Percentiles rank a stretch among this genome's conserved stretches.
Evolutionary conservation across 2,797 vertebrate genomes (phyloP).

Genomic region (Sorex maritimensis): DNA sequence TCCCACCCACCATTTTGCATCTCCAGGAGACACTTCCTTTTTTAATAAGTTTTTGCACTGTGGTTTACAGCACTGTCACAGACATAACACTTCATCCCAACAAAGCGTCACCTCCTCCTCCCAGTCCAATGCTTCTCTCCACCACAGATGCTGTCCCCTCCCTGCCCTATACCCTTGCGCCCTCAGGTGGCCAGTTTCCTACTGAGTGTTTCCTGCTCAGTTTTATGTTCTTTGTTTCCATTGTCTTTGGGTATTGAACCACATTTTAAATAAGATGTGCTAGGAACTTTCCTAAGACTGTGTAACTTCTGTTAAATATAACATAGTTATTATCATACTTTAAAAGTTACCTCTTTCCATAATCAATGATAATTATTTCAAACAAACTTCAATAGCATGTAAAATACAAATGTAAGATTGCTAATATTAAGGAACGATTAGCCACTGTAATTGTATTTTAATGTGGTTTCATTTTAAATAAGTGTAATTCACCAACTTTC

Average conservation of each 20-base stretch:
- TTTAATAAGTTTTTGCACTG: too few relatives aligned
- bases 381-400: conserved; percentile 64
- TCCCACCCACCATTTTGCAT: too few relatives aligned
- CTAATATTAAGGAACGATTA: conserved; percentile 51
- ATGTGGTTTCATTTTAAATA: conserved; percentile 72
- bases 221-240: too few relatives aligned
- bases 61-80: too few relatives aligned
- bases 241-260: background rate
- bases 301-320: conserved; percentile 32
- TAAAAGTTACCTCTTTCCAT: conserved; percentile 61
- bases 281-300: background rate
- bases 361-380: conserved; percentile 71
- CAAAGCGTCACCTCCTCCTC: too few relatives aligned
- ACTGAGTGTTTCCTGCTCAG: too few relatives aligned
- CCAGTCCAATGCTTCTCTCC: too few relatives aligned
- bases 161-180: too few relatives aligned
- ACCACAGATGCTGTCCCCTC: too few relatives aligned
- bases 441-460: conserved; percentile 67
- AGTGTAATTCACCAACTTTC: conserved; percentile 60
- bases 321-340: conserved; percentile 69
- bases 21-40: too few relatives aligned
- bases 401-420: conserved; percentile 48
- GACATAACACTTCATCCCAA: too few relatives aligned
- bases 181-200: too few relatives aligned
- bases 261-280: conserved; percentile 26